These are phyloP conservation scores for Gadus chalcogrammus DNA, from an alignment of 2,113 vertebrate species.

Conservation along the genomic window DNA sequence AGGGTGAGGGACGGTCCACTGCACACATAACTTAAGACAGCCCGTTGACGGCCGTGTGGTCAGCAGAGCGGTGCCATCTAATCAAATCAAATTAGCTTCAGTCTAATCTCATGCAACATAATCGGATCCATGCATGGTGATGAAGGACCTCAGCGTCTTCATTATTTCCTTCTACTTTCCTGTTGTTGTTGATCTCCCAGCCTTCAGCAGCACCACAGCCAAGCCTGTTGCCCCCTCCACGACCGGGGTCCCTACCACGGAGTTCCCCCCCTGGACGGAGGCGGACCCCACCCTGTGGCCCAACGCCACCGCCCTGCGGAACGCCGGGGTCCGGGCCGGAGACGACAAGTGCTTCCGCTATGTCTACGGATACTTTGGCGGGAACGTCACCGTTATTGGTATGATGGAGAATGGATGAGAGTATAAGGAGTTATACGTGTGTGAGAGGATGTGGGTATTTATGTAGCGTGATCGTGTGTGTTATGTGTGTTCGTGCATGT, in stretches of 20 bases:
- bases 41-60: neutral
- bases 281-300: slow-evolving; percentile 20
- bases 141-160: no score
- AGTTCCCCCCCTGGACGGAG: slow-evolving; percentile 39
- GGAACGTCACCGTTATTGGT: slow-evolving; percentile 80
- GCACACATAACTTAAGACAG: neutral
- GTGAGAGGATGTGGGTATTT: neutral
- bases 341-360: slow-evolving; percentile 75
- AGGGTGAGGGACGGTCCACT: slow-evolving; percentile 39
- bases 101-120: no score
- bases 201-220: slow-evolving; percentile 28
- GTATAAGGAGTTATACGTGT: neutral
- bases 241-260: slow-evolving; percentile 41
- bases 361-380: slow-evolving; percentile 77
- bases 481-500: neutral
- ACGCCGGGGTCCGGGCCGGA: slow-evolving; percentile 15
- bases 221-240: slow-evolving; percentile 16
- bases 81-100: no score
- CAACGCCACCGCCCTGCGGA: slow-evolving; percentile 27
- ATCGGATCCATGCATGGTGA: no score
- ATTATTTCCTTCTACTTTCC: no score
- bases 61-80: no score
- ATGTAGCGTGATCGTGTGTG: neutral
- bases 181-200: slow-evolving; percentile 11
- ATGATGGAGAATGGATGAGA: slow-evolving; percentile 18